Evolutionary conservation across 2,797 vertebrate species (phyloP).

Genomic region (Sebastiscus albofasciatus): DNA sequence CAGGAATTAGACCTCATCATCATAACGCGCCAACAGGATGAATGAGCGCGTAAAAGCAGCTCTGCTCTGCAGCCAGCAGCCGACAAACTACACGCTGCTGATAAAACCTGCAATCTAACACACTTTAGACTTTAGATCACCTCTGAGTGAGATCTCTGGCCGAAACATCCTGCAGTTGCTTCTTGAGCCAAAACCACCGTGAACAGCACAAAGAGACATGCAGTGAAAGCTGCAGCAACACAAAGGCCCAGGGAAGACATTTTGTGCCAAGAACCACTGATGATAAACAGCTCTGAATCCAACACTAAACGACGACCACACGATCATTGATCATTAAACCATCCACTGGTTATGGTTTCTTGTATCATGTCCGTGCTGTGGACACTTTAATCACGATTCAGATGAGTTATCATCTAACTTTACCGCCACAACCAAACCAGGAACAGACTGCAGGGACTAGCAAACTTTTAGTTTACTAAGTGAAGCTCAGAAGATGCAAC

Average conservation of each 20-base stretch:
- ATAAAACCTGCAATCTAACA: not conserved
- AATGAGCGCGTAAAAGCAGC: not conserved
- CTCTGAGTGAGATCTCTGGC: rapidly evolving
- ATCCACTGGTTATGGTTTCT: rapidly evolving
- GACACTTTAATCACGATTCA: not conserved
- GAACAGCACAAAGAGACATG: not conserved
- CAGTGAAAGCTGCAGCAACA: not conserved
- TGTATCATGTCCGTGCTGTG: rapidly evolving
- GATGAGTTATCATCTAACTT: not conserved
- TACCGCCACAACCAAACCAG: not conserved
- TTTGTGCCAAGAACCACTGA: not conserved
- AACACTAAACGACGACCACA: not conserved
- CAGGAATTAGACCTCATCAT: not conserved
- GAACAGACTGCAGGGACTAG: not conserved
- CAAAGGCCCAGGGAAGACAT: conserved; percentile 23
- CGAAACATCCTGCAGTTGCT: not conserved
- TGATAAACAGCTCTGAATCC: not conserved
- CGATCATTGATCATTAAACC: not conserved
- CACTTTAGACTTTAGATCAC: not conserved
- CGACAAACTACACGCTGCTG: not conserved
- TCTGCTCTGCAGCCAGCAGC: not conserved
- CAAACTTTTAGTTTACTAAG: no score
- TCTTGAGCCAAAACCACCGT: not conserved
- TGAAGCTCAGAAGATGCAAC: not conserved
- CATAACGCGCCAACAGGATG: not conserved